phyloP scores from a whole-genome alignment of 2,888 invertebrate species.

The Tanypteryx hageni region DNA sequence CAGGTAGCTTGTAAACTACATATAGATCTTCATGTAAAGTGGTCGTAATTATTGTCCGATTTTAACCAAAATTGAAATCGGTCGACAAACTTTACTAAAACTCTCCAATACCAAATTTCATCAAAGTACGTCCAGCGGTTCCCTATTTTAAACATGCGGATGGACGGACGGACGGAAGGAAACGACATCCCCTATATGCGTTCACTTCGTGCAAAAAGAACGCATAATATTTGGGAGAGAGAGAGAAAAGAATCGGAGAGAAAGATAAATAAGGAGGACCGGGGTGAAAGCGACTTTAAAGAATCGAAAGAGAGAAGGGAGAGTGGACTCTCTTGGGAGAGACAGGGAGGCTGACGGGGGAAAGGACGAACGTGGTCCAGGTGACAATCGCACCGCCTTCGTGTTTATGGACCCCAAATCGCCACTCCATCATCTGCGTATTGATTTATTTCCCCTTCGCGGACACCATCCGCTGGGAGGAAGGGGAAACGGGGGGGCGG shows the following conservation, averaged over 20 bases:
- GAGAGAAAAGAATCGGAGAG: neutral
- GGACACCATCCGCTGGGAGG: neutral
- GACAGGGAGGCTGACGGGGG: neutral
- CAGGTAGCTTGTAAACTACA: no score
- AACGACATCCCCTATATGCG: no score
- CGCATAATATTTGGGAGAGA: neutral
- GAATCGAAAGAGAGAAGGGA: neutral
- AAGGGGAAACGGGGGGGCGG: neutral
- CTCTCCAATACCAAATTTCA: no score
- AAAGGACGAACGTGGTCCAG: slow-evolving; percentile 15
- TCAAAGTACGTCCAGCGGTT: no score
- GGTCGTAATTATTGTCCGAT: no score
- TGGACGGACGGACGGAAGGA: no score
- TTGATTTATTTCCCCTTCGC: slow-evolving; percentile 31
- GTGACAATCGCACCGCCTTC: slow-evolving; percentile 40
- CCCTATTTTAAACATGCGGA: no score
- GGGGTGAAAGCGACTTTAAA: neutral
- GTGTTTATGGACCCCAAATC: slow-evolving; percentile 22
- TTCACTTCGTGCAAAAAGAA: neutral
- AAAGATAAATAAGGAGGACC: neutral
- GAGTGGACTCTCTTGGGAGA: neutral
- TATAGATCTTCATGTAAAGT: no score
- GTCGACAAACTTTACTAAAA: no score
- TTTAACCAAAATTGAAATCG: no score
- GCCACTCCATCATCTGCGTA: slow-evolving; percentile 55